These are phyloP conservation scores for Tromatobia lineatoria DNA, from an alignment of 2,888 invertebrate genomes.

Conservation along the genomic window DNA sequence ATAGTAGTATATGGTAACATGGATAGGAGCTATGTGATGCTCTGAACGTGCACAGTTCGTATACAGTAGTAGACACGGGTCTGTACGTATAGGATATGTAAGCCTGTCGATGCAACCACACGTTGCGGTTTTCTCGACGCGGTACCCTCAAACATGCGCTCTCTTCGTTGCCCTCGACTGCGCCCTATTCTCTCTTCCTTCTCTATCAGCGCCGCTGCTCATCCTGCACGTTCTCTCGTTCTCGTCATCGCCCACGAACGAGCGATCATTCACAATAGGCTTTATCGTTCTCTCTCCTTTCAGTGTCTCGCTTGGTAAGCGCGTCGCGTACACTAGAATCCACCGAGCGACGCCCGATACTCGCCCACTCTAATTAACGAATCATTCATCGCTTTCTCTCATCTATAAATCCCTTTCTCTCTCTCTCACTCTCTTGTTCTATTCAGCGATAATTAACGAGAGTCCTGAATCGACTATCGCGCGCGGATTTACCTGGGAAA, in stretches of 20 bases:
- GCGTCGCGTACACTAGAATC: constrained; percentile 48
- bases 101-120: constrained; percentile 35
- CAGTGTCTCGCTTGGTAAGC: constrained; percentile 52
- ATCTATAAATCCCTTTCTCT: constrained; percentile 26
- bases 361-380: constrained; percentile 83
- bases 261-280: constrained; percentile 81
- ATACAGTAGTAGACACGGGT: constrained; percentile 21
- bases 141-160: constrained; percentile 25
- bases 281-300: constrained; percentile 82
- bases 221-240: constrained; percentile 6
- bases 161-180: constrained; percentile 30
- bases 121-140: constrained; percentile 40
- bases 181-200: constrained; percentile 36
- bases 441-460: constrained; percentile 59
- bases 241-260: constrained; percentile 75
- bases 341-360: constrained; percentile 40
- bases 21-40: constrained; percentile 33
- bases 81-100: constrained; percentile 9
- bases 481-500: constrained; percentile 46
- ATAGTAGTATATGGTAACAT: neutral
- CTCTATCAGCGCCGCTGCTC: constrained; percentile 7
- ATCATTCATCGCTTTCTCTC: constrained; percentile 79
- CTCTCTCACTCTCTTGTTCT: constrained; percentile 32
- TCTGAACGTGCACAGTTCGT: neutral
- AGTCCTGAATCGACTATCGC: constrained; percentile 53